These are phyloP conservation scores for Bacillus rossius DNA, from an alignment of 1,140 invertebrate genomes.

Conservation along the genomic window DNA sequence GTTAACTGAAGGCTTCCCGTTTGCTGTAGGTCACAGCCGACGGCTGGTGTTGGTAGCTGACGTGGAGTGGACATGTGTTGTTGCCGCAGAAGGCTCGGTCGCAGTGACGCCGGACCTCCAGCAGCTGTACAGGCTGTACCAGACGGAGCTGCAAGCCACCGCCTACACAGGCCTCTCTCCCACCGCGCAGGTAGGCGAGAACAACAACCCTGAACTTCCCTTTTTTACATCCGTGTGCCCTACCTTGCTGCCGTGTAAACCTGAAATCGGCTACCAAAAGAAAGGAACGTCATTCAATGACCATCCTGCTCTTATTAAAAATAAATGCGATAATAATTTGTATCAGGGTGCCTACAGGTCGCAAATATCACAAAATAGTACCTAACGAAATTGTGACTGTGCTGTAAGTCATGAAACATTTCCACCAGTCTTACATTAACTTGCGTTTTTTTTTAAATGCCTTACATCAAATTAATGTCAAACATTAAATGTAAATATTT, in stretches of 20 bases:
- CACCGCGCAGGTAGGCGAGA: background rate
- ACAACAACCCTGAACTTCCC: background rate
- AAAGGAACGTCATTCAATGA: too few species aligned
- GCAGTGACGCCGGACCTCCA: constrained; percentile 69
- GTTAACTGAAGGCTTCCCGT: too few species aligned
- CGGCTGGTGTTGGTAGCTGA: too few species aligned
- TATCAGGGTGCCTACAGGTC: background rate
- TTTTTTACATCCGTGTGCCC: background rate
- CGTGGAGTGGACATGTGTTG: too few species aligned
- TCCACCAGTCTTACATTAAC: too few species aligned
- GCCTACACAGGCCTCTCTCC: constrained; percentile 49
- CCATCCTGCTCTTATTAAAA: background rate
- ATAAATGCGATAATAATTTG: background rate
- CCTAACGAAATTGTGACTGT: too few species aligned
- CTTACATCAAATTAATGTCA: too few species aligned
- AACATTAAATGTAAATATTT: too few species aligned
- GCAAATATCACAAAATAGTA: too few species aligned
- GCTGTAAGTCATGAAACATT: too few species aligned
- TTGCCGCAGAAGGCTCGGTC: constrained; percentile 54
- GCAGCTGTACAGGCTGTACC: constrained; percentile 80
- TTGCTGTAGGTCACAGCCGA: too few species aligned
- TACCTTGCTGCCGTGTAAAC: background rate
- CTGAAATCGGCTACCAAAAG: background rate
- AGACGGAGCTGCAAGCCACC: constrained; percentile 74
- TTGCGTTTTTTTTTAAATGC: too few species aligned